phyloP scores from a whole-genome alignment of 1,140 invertebrate genomes.

The Hydropsyche tenuis region DNA sequence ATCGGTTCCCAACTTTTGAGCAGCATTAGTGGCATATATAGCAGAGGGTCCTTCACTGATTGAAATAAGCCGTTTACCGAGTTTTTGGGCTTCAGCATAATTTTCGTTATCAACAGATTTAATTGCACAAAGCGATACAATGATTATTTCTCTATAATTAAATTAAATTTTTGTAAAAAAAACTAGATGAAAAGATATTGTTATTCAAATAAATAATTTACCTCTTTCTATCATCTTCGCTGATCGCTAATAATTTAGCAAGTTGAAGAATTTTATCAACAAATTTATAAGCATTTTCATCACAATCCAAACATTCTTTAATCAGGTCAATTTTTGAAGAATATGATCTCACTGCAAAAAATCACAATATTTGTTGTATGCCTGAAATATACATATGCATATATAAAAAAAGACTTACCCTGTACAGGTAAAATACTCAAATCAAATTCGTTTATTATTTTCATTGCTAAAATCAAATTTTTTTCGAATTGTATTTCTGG shows the following conservation, averaged over 20 bases:
- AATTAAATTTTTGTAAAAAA: slow-evolving; percentile 7
- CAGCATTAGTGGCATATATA: slow-evolving; percentile 22
- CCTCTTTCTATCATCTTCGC: slow-evolving; percentile 47
- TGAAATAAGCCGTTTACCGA: slow-evolving; percentile 33
- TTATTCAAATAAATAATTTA: slow-evolving; percentile 14
- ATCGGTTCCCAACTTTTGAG: slow-evolving; percentile 39
- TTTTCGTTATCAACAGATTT: slow-evolving; percentile 43
- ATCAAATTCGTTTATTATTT: slow-evolving; percentile 46
- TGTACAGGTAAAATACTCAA: slow-evolving; percentile 47
- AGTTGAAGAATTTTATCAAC: slow-evolving; percentile 45
- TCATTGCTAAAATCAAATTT: slow-evolving; percentile 44
- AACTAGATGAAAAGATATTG: slow-evolving; percentile 7
- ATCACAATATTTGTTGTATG: not conserved
- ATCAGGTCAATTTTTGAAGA: slow-evolving; percentile 45
- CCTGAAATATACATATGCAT: too few relatives aligned
- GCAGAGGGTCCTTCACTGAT: slow-evolving; percentile 24
- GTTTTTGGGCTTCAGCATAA: slow-evolving; percentile 35
- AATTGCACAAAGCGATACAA: slow-evolving; percentile 47
- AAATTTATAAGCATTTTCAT: slow-evolving; percentile 44
- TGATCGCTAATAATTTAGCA: slow-evolving; percentile 41
- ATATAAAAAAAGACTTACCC: slow-evolving; percentile 31
- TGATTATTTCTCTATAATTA: slow-evolving; percentile 41
- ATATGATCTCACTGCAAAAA: slow-evolving; percentile 43
- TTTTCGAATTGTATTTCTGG: slow-evolving; percentile 43
- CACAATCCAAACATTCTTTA: slow-evolving; percentile 48